Percentiles rank a stretch among this genome's conserved stretches.
Evolutionary conservation across 2,113 vertebrate species (phyloP).

Genomic region (Uria lomvia): DNA sequence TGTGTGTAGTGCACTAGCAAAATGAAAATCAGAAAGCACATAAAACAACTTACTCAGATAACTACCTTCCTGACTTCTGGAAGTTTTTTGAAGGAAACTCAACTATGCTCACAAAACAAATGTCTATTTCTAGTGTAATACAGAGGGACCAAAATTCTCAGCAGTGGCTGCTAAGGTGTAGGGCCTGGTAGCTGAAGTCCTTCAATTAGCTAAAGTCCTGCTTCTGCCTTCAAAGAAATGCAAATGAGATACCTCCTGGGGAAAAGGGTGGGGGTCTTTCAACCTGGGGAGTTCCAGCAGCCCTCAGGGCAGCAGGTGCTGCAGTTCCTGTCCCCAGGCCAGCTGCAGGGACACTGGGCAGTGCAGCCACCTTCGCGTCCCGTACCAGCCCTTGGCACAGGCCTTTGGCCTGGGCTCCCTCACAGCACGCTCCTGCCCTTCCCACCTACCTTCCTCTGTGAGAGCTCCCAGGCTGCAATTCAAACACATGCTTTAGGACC

Average conservation of each 20-base stretch:
- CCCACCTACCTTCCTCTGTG: not conserved
- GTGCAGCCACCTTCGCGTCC: not conserved
- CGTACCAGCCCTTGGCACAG: accelerated
- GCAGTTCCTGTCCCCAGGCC: not conserved
- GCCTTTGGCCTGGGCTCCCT: not conserved
- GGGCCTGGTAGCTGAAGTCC: not conserved
- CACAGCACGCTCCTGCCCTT: not conserved
- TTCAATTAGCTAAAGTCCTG: not conserved
- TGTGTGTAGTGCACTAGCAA: not conserved
- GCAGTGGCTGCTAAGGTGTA: accelerated
- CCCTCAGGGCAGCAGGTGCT: not conserved
- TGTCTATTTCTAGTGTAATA: not conserved
- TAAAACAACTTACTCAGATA: not conserved
- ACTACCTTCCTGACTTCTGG: not conserved
- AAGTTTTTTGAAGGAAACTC: not conserved
- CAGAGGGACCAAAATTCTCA: not conserved
- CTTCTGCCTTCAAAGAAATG: not conserved
- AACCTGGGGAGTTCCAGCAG: not conserved
- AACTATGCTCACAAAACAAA: not conserved
- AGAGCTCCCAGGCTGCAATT: not conserved
- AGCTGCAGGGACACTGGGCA: not conserved
- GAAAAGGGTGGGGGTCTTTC: not conserved
- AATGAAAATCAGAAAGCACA: not conserved
- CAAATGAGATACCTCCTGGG: not conserved
- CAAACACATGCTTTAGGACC: not conserved